Percentiles rank a stretch among this genome's conserved stretches.
Evolutionary conservation across 2,888 invertebrate species (phyloP).

Genomic region (Dione juno): DNA sequence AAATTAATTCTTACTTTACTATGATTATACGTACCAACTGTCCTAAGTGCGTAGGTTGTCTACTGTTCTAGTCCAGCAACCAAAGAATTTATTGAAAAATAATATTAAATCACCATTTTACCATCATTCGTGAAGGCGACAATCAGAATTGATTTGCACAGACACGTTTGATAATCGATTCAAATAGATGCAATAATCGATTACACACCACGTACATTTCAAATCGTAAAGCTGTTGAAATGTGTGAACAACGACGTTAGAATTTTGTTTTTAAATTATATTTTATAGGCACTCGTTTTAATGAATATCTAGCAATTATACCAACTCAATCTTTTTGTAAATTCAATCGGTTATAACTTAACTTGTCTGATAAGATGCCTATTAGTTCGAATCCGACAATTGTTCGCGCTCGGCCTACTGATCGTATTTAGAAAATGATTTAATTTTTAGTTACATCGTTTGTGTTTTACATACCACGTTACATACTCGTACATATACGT

Average conservation of each 20-base stretch:
- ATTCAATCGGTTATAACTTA: too few relatives aligned
- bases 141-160: constrained; percentile 79
- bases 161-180: constrained; percentile 78
- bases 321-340: too few relatives aligned
- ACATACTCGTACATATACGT: too few relatives aligned
- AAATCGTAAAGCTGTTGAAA: constrained; percentile 48
- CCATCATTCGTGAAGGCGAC: constrained; percentile 68
- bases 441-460: too few relatives aligned
- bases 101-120: constrained; percentile 19
- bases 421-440: too few relatives aligned
- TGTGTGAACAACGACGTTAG: constrained; percentile 30
- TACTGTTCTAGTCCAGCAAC: background rate
- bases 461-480: too few relatives aligned
- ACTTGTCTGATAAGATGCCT: too few relatives aligned
- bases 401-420: too few relatives aligned
- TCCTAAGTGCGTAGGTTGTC: too few relatives aligned
- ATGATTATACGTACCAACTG: too few relatives aligned
- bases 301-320: background rate
- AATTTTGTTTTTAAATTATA: background rate
- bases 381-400: too few relatives aligned
- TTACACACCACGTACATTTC: constrained; percentile 45
- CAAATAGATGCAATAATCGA: constrained; percentile 45
- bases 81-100: constrained; percentile 15
- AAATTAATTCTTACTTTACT: too few relatives aligned
- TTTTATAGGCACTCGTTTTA: constrained; percentile 3